These are phyloP conservation scores for Drosophila austrosaltans DNA, from an alignment of 2,888 invertebrate species.

Conservation along the genomic window DNA sequence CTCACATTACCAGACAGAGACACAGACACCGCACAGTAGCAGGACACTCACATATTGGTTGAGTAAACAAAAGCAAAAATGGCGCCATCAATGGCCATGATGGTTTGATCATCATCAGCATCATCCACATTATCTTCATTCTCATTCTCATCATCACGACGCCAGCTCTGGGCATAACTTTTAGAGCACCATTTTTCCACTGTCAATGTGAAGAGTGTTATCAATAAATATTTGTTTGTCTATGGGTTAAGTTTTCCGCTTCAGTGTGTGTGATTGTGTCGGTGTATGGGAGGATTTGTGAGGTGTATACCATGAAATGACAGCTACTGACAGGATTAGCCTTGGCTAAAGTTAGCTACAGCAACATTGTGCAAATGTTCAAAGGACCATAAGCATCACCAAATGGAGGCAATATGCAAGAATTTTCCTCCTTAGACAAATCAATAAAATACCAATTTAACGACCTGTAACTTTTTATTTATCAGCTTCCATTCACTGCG, in stretches of 20 bases:
- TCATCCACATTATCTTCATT: slow-evolving; percentile 27
- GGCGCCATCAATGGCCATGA: slow-evolving; percentile 73
- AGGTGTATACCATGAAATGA: slow-evolving; percentile 44
- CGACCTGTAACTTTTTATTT: slow-evolving; percentile 2
- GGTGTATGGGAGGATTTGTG: slow-evolving; percentile 32
- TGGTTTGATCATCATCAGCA: slow-evolving; percentile 46
- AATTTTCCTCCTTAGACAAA: background rate
- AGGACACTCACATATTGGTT: slow-evolving; percentile 48
- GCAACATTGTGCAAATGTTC: background rate
- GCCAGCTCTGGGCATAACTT: slow-evolving; percentile 41
- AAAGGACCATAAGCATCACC: background rate
- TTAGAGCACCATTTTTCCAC: slow-evolving; percentile 39
- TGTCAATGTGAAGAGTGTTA: slow-evolving; percentile 46
- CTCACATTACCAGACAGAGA: slow-evolving; percentile 64
- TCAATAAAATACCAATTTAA: slow-evolving; percentile 8
- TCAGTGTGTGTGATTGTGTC: slow-evolving; percentile 17
- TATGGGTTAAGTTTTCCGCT: slow-evolving; percentile 21
- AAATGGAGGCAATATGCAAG: background rate
- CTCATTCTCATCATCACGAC: slow-evolving; percentile 20
- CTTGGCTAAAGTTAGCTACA: slow-evolving; percentile 19
- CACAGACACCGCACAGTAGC: slow-evolving; percentile 28
- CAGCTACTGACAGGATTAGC: slow-evolving; percentile 47
- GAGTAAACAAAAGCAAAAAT: slow-evolving; percentile 70
- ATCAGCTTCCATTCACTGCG: background rate
- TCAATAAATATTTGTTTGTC: slow-evolving; percentile 61